A percentile compares a stretch with the other conserved stretches of the same genome.
Evolutionary conservation across 1,140 invertebrate genomes (phyloP).

Genomic region (Drosophila pectinifera): DNA sequence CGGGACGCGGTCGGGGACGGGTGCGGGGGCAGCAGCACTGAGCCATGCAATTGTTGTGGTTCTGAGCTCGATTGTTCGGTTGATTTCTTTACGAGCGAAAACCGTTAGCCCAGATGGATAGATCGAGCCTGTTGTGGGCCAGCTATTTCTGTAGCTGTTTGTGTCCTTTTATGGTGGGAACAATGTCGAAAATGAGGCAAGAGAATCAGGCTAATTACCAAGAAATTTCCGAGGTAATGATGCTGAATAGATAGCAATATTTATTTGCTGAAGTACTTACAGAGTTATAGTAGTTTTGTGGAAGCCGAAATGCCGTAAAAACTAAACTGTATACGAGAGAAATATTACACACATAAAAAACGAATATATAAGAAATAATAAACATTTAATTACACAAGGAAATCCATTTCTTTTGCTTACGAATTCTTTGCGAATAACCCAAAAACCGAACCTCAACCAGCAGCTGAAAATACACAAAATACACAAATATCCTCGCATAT

Average conservation of each 20-base stretch:
- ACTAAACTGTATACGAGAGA: not conserved
- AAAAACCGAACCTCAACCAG: not conserved
- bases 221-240: conserved; percentile 59
- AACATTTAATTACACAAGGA: too few species aligned
- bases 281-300: not conserved
- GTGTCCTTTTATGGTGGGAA: conserved; percentile 59
- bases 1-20: conserved; percentile 19
- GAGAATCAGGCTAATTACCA: conserved; percentile 65
- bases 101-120: conserved; percentile 63
- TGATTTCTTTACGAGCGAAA: conserved; percentile 68
- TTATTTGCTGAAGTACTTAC: not conserved
- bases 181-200: conserved; percentile 40
- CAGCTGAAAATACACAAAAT: conserved; percentile 11
- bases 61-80: conserved; percentile 46
- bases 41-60: conserved; percentile 73
- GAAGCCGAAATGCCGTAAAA: not conserved
- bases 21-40: conserved; percentile 49
- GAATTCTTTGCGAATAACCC: not conserved
- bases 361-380: too few species aligned
- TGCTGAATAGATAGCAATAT: conserved; percentile 26
- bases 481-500: not conserved
- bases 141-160: not conserved
- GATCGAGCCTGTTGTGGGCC: conserved; percentile 44
- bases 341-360: too few species aligned
- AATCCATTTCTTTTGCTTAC: not conserved